Conservation (phyloP, 2,113 vertebrate species). For the Gambusia holbrooki region DNA sequence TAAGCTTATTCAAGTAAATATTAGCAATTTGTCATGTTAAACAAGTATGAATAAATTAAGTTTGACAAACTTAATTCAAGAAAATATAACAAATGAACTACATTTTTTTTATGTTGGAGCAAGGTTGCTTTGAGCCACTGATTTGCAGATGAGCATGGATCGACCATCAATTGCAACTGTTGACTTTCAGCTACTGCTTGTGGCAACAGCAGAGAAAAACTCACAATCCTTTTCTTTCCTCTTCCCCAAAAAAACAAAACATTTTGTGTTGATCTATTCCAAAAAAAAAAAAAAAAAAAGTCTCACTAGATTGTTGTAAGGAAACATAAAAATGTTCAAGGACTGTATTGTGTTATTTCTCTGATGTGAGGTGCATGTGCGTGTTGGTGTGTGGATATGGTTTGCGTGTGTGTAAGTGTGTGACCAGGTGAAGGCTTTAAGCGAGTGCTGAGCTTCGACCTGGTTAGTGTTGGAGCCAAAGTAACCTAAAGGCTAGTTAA, state of each 20-base stretch:
- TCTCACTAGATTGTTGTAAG: background rate
- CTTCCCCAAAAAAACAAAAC: background rate
- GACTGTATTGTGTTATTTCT: background rate
- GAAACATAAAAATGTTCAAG: background rate
- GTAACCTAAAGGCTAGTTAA: conserved; percentile 66
- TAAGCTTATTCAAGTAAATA: too few species aligned
- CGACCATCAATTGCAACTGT: background rate
- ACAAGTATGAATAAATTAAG: too few species aligned
- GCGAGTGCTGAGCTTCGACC: conserved; percentile 52
- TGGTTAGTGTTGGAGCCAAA: conserved; percentile 17
- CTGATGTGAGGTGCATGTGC: background rate
- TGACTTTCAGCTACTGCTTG: background rate
- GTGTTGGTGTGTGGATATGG: background rate
- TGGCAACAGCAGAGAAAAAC: background rate
- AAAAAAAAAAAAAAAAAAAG: too few species aligned
- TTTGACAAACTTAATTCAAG: too few species aligned
- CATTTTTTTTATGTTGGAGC: too few species aligned
- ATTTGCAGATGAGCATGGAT: background rate
- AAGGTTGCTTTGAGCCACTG: background rate
- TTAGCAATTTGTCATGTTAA: too few species aligned
- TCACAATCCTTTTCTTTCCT: background rate
- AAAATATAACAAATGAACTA: too few species aligned
- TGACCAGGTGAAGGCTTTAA: conserved; percentile 70
- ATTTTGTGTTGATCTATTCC: background rate
- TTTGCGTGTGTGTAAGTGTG: conserved; percentile 5